These are phyloP conservation scores for Lagopus leucura DNA, from an alignment of 2,113 vertebrate genomes.

Conservation along the genomic window DNA sequence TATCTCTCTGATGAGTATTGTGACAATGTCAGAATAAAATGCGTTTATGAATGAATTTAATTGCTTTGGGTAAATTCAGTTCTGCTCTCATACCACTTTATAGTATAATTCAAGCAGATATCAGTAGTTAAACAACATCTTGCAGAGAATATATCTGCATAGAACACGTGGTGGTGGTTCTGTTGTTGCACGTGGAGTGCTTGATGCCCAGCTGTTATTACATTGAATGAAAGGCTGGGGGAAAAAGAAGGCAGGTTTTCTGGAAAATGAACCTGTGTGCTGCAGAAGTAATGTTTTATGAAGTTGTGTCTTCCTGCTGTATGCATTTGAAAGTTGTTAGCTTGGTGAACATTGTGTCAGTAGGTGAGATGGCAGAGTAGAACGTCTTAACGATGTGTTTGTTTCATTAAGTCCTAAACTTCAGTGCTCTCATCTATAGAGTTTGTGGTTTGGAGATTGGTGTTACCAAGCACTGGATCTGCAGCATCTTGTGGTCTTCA, in stretches of 20 bases:
- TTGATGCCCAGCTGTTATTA: background rate
- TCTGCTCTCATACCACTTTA: accelerated
- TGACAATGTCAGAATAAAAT: background rate
- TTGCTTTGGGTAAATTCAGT: background rate
- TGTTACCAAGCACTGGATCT: background rate
- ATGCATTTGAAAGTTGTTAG: background rate
- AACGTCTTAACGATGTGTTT: background rate
- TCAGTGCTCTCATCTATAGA: background rate
- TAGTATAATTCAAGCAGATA: background rate
- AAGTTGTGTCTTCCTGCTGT: background rate
- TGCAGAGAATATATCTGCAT: background rate
- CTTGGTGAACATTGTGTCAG: background rate
- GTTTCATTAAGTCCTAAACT: background rate
- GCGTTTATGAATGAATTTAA: background rate
- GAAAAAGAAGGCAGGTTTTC: background rate
- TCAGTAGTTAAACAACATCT: background rate
- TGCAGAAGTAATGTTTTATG: background rate
- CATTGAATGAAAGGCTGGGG: background rate
- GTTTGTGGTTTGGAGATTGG: background rate
- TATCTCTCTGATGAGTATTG: background rate
- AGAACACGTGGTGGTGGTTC: background rate
- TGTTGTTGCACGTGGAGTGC: background rate
- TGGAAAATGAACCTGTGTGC: background rate
- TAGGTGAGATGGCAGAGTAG: background rate
- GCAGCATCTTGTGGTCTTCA: background rate